Conservation (phyloP, 2,113 vertebrate genomes). For the Orthonyx spaldingii region DNA sequence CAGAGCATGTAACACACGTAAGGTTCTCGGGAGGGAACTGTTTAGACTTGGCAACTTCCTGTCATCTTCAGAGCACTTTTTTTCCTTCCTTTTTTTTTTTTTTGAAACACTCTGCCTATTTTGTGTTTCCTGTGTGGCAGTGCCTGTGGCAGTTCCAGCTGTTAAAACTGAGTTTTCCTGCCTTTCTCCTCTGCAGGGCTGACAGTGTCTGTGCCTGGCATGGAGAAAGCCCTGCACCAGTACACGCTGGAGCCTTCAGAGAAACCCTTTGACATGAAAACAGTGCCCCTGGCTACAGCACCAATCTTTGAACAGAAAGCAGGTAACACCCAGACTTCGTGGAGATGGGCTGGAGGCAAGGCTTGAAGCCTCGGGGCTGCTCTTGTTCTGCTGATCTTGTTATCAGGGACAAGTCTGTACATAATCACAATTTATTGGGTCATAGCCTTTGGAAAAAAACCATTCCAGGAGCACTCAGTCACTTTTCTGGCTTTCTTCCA, state of each 20-base stretch:
- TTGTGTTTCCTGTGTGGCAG: not conserved
- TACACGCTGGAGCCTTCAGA: constrained; percentile 93
- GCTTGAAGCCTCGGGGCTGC: not conserved
- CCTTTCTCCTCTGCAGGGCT: constrained; percentile 72
- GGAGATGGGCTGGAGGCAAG: not conserved
- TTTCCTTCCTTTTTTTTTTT: not conserved
- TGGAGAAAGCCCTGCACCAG: constrained; percentile 95
- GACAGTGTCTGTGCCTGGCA: constrained; percentile 88
- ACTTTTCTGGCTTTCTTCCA: not conserved
- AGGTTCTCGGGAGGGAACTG: not conserved
- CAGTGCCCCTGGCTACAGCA: constrained; percentile 85
- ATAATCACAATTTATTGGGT: not conserved
- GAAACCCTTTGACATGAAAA: constrained; percentile 94
- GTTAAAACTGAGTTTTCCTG: not conserved
- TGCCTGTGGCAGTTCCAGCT: not conserved
- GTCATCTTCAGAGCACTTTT: not conserved
- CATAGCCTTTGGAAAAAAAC: not conserved
- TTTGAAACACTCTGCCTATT: not conserved
- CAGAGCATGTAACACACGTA: not conserved
- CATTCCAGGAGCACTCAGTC: not conserved
- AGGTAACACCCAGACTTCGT: constrained; percentile 55
- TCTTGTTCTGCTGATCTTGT: accelerated
- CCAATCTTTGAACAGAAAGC: constrained; percentile 88
- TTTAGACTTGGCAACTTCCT: not conserved
- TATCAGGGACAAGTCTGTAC: not conserved